Evolutionary conservation across 2,888 invertebrate genomes (phyloP), one percentile per base, ranked within the genome.

Genomic region (Mesopsocus fuscifrons): DNA sequence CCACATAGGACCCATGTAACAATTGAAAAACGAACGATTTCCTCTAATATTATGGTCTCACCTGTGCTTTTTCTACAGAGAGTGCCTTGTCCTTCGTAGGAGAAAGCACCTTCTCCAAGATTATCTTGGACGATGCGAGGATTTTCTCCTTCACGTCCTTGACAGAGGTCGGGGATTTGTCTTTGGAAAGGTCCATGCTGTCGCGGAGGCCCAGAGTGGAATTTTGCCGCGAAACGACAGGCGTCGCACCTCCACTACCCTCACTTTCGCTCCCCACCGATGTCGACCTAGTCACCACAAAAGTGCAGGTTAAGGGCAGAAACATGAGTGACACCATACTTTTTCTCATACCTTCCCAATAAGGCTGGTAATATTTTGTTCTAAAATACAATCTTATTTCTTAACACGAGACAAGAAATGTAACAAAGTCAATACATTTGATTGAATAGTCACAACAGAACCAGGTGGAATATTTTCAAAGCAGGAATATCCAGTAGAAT

Each of bases 91-190:
- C 80, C 58, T 72, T 74, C 1, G 74, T 69, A 1, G 83, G 83
- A 1, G 83, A 81, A 22, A 82, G 64, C 52, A 82, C 77, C 63
- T 80, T 80, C 41, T 73, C 80, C 48, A 81, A 60, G 52, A 81
- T 66, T 56, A 68, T 72, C 60, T 81, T 77, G 5, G 80, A 79
- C 50, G 77, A 72, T 9, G 71, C 69, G 35, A 76, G 57, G 53
- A 77, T 71, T 51, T 77, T 69, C 53, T 78, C 79, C 52, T 77
- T 77, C 3, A 80, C 74, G 50, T 80, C 79, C 51, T 72, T 74
- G 21, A 74, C 72, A 43, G 68, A 66, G 2, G 70, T 67, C 1
- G 74, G 72, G 15, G 73, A 69, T 52, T 61, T 71, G 49, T 65
- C 69, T 47, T 62, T 60, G 42, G 55, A 54, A 5, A 38, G 16